Evolutionary conservation across 2,888 invertebrate genomes (phyloP).

Genomic region (Dromius quadrimaculatus): DNA sequence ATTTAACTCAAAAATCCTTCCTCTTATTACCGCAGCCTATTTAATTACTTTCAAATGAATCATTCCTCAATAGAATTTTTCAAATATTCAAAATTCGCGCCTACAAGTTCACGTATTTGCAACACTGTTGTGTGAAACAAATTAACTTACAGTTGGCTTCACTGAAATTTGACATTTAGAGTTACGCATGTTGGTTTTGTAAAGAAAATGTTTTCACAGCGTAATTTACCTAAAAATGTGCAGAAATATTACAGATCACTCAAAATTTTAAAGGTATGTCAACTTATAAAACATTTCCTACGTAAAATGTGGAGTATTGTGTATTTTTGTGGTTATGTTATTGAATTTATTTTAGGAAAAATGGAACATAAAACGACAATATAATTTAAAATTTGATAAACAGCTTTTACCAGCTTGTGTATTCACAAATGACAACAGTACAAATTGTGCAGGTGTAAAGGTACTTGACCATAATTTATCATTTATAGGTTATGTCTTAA

Average conservation of each 20-base stretch:
- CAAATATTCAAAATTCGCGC: no score
- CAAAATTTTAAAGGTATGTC: slow-evolving; percentile 39
- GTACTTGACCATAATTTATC: not conserved
- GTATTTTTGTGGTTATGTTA: slow-evolving; percentile 11
- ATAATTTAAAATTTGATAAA: slow-evolving; percentile 24
- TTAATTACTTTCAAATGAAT: no score
- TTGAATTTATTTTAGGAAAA: slow-evolving; percentile 28
- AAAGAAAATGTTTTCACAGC: slow-evolving; percentile 46
- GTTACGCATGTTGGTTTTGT: slow-evolving; percentile 24
- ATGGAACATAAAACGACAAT: slow-evolving; percentile 37
- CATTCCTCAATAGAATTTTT: no score
- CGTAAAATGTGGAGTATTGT: not conserved
- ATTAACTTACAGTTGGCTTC: no score
- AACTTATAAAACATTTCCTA: slow-evolving; percentile 5
- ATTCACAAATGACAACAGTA: not conserved
- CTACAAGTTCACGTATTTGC: no score
- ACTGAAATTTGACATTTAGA: slow-evolving; percentile 18
- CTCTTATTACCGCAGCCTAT: no score
- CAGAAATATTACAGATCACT: slow-evolving; percentile 41
- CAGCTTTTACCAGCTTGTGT: slow-evolving; percentile 8
- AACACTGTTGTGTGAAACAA: no score
- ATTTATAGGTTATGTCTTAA: not conserved
- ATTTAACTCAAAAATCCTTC: no score
- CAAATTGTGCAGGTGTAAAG: slow-evolving; percentile 19
- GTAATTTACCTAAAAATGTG: slow-evolving; percentile 48